Evolutionary conservation across 2,113 vertebrate genomes (phyloP), one percentile per base, ranked within the genome.

Genomic region (Lepisosteus oculatus): DNA sequence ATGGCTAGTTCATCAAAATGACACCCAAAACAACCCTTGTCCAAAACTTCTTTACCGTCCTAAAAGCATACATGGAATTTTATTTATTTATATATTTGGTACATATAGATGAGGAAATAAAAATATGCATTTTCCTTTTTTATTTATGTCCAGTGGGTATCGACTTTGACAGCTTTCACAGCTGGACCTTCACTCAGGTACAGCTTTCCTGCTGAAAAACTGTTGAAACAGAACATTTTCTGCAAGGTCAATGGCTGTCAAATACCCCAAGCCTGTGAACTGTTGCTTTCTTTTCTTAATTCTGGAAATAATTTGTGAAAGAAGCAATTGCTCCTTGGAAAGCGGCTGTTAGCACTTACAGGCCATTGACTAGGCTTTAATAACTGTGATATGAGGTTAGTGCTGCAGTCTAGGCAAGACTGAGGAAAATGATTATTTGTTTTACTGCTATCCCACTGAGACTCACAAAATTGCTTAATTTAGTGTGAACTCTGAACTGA

Each of bases 261-360:
- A 63, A 43, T 42, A 71, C 59, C 59, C 29, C 43, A 54, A 15
- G 44, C n/a, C 17, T 71, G 45, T 54, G 63, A 72, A 55, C 51
- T 17, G 63, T 29, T 65, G 54, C 43, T 65, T 51, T 72, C 43
- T 65, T 72, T 8, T 51, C 42, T 55, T 72, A 17, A 64, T 47
- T 64, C 63, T 72, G 70, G 70, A 65, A 72, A 65, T 65, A 65
- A 72, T 72, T 72, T 72, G 61, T 9, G 9, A 51, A 51, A 56
- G 47, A 72, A 65, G 65, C 70, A 43, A 6, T 65, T 72, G 70
- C 47, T 63, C 41, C 54, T 65, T 72, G 62, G 63, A 62, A 72
- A 72, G 51, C 47, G 62, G 43, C 70, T 72, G 70, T 66, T 72
- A 72, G 54, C 51, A 72, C 70, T 72, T 66, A 72, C 51, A 72